These are phyloP conservation scores for Sebastes diploproa DNA, from an alignment of 2,797 vertebrate species.

Conservation along the genomic window DNA sequence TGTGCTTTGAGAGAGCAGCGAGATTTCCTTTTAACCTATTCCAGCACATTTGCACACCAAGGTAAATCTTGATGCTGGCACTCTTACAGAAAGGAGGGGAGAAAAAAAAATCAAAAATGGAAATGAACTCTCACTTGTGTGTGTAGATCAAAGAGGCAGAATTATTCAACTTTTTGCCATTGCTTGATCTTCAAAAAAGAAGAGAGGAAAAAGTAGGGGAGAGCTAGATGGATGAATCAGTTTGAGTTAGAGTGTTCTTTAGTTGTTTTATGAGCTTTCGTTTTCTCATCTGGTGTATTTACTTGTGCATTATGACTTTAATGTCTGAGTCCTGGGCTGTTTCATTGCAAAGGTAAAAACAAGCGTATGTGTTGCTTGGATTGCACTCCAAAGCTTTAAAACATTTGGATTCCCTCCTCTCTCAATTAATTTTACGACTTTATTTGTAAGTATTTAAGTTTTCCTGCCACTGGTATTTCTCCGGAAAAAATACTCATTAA, in stretches of 20 bases:
- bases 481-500: background rate
- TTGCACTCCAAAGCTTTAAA: background rate
- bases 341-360: constrained; percentile 31
- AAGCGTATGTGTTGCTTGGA: background rate
- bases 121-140: constrained; percentile 87
- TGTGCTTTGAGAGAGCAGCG: constrained; percentile 85
- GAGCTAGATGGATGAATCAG: constrained; percentile 75
- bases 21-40: constrained; percentile 91
- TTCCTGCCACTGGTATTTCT: background rate
- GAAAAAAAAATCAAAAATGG: constrained; percentile 89
- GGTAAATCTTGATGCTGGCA: constrained; percentile 88
- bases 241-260: constrained; percentile 60
- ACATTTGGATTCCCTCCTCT: background rate
- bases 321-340: constrained; percentile 24
- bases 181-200: constrained; percentile 89
- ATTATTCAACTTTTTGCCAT: constrained; percentile 90
- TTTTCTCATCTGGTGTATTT: constrained; percentile 53
- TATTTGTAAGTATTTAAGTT: background rate
- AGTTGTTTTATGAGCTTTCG: constrained; percentile 55
- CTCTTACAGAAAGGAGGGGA: constrained; percentile 86
- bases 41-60: constrained; percentile 89
- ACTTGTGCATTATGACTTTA: constrained; percentile 33
- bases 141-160: constrained; percentile 88
- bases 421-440: background rate
- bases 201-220: constrained; percentile 76